phyloP scores from a whole-genome alignment of 2,888 invertebrate species.

The Drosophila tanythrix region DNA sequence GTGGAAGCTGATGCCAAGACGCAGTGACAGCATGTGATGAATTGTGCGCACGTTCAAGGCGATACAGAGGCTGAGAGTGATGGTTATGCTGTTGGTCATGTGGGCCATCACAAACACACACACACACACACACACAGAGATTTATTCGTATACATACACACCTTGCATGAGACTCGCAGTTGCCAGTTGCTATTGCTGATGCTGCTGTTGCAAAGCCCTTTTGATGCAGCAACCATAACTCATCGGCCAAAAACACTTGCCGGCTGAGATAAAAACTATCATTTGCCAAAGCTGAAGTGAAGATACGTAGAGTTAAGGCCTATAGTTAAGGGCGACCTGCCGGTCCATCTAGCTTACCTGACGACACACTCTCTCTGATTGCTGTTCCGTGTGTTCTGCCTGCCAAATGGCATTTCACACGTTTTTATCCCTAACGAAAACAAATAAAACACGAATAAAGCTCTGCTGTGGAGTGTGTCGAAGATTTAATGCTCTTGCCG shows the following conservation, averaged over 20 bases:
- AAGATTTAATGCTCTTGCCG: conserved; percentile 26
- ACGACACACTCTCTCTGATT: neutral
- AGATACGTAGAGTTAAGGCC: conserved; percentile 50
- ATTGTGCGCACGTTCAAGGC: conserved; percentile 72
- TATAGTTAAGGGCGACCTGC: conserved; percentile 18
- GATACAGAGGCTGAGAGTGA: conserved; percentile 45
- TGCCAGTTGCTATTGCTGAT: conserved; percentile 13
- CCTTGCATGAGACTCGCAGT: conserved; percentile 25
- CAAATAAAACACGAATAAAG: conserved; percentile 26
- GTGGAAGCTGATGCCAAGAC: conserved; percentile 55
- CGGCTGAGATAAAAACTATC: conserved; percentile 76
- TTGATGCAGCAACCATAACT: conserved; percentile 78
- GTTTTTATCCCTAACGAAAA: conserved; percentile 68
- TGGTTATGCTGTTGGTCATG: conserved; percentile 61
- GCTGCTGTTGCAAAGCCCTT: conserved; percentile 60
- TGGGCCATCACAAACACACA: conserved; percentile 36
- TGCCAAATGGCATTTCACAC: conserved; percentile 78
- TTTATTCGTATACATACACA: conserved; percentile 10
- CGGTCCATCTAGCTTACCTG: conserved; percentile 13
- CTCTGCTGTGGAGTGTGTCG: conserved; percentile 14
- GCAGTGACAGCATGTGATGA: conserved; percentile 78
- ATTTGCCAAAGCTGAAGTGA: conserved; percentile 77
- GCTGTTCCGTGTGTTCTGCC: conserved; percentile 37
- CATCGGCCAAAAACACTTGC: conserved; percentile 73
- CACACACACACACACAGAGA: conserved; percentile 2